Evolutionary conservation across 2,888 invertebrate species (phyloP), one percentile per base, ranked within the genome.

Genomic region (Rhogogaster chlorosoma): DNA sequence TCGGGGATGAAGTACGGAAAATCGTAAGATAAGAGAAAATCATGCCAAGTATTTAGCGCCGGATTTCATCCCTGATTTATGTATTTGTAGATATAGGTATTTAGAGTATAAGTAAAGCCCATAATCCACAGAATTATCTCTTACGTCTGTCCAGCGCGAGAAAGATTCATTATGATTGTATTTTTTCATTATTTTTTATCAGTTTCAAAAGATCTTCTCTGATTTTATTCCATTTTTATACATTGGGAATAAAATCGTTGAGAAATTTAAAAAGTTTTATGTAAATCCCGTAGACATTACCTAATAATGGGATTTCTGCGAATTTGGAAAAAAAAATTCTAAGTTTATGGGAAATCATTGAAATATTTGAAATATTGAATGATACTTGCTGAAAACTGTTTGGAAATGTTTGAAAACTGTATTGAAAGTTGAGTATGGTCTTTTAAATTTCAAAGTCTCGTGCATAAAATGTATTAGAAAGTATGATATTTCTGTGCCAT

Each of bases 391-490:
- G 15, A 49, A 49, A 49, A 32, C 32, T 38, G 38, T 38, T n/a
- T 38, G 36, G 38, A 36, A n/a, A n/a, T 38, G 18, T 38, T 71
- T 5, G 18, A 22, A 71, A 38, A n/a, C n/a, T 71, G 9, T 38
- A 38, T 36, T 18, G 22, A 18, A n/a, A 71, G n/a, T 53, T 53
- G 53, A n/a, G n/a, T 53, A n/a, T 7, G n/a, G n/a, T 53, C 6
- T 6, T 53, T n/a, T 1, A 7, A 53, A 53, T n/a, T 7, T 53
- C n/a, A 6, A 53, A 53, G 2, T 53, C n/a, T n/a, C 6, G 18
- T 53, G 53, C 53, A 53, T n/a, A 53, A 53, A 53, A 53, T 53
- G n/a, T 53, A 71, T 36, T 36, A 71, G n/a, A 38, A 61, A 61
- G 61, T 61, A 26, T 10, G 22, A 26, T 10, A 61, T 10, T 61